phyloP scores from a whole-genome alignment of 2,113 vertebrate genomes.

The Elachura formosa region DNA sequence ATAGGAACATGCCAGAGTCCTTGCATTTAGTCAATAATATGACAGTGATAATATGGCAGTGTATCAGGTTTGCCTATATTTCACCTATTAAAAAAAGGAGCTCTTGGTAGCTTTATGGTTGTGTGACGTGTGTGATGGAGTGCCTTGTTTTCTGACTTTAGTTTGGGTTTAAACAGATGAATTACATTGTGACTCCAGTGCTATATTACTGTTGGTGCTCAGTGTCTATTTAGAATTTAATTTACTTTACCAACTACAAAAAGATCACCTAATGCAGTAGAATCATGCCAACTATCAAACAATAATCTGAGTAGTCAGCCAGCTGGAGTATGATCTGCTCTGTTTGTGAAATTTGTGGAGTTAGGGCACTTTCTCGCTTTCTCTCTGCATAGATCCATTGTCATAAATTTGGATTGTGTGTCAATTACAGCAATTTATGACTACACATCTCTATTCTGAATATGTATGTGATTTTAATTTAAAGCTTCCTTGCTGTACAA shows the following conservation, averaged over 20 bases:
- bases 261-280: not conserved
- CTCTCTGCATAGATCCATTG: slow-evolving; percentile 39
- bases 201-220: not conserved
- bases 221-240: not conserved
- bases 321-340: not conserved
- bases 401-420: slow-evolving; percentile 70
- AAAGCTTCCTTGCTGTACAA: slow-evolving; percentile 51
- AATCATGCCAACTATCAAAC: slow-evolving; percentile 1
- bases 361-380: slow-evolving; percentile 35
- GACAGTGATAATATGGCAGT: no score
- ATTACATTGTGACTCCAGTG: not conserved
- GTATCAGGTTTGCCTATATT: not conserved
- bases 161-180: not conserved
- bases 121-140: accelerated
- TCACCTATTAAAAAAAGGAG: not conserved
- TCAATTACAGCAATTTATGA: slow-evolving; percentile 73
- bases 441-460: slow-evolving; percentile 52
- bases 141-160: not conserved
- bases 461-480: slow-evolving; percentile 69
- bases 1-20: not conserved
- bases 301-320: slow-evolving; percentile 32
- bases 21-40: not conserved
- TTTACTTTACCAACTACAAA: not conserved
- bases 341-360: slow-evolving; percentile 58
- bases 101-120: not conserved